Evolutionary conservation across 2,888 invertebrate species (phyloP), one percentile per base, ranked within the genome.

Genomic region (Sicus ferrugineus): DNA sequence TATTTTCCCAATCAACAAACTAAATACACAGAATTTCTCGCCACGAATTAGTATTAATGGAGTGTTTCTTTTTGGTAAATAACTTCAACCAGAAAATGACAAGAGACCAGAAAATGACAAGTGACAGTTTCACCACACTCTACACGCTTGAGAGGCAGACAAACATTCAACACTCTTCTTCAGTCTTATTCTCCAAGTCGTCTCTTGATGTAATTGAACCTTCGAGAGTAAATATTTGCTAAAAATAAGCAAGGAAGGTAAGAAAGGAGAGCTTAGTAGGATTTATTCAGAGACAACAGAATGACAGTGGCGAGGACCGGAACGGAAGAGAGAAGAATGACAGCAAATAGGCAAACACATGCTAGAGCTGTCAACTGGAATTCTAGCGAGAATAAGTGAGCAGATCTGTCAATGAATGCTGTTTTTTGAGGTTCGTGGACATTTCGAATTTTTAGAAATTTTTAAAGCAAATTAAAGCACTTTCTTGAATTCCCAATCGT

Each of bases 1-100:
- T 9, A 9, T 4, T 42, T 42, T 16, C 16, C 42, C 42, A 4
- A 9, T 11, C 26, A n/a, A 16, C 56, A 56, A 56, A 56, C 28
- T 56, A 56, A 28, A 56, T 28, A 56, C 56, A 28, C 23, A 56
- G 23, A 52, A 52, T 21, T 56, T 7, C n/a, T 23, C n/a, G n/a
- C 14, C 4, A 9, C 30, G 56, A 23, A 14, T 56, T 26, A 16
- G 11, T 56, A 30, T 56, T 56, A 56, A 56, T 56, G 56, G 28
- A 56, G 56, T 56, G 23, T 26, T 56, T 56, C n/a, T 56, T n/a
- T n/a, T n/a, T n/a, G n/a, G 56, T n/a, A 56, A 56, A 56, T 56
- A 28, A 30, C n/a, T 16, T 42, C 42, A 16, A 1, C 2, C 1
- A 7, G 11, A 42, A 42, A 42, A n/a, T n/a, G 42, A 1, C 42